Conservation (phyloP, 2,888 invertebrate genomes). For the Tenodera sinensis region DNA sequence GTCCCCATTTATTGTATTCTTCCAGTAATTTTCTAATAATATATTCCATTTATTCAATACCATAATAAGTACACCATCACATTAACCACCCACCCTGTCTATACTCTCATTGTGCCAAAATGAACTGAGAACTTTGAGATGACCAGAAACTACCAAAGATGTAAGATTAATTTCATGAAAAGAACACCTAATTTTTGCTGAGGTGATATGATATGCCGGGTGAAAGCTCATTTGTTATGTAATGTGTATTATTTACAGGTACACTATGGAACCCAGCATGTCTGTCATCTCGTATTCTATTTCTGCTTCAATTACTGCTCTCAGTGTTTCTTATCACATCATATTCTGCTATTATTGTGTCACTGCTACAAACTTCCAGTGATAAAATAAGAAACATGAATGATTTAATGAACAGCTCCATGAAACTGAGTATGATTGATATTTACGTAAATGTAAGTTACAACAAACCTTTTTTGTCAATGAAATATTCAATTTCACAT, state of each 20-base stretch:
- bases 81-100: too few species aligned
- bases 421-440: slow-evolving; percentile 12
- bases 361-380: slow-evolving; percentile 3
- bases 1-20: too few species aligned
- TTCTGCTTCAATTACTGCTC: not conserved
- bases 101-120: too few species aligned
- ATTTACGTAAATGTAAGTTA: slow-evolving; percentile 1
- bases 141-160: too few species aligned
- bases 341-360: slow-evolving; percentile 19
- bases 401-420: slow-evolving; percentile 15
- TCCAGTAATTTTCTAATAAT: too few species aligned
- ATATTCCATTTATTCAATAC: too few species aligned
- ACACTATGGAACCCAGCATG: not conserved
- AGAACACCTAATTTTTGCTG: too few species aligned
- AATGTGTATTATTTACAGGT: not conserved
- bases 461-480: not conserved
- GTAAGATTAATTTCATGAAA: too few species aligned
- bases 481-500: not conserved
- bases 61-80: too few species aligned
- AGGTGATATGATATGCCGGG: too few species aligned
- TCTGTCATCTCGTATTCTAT: slow-evolving; percentile 13
- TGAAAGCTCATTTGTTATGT: too few species aligned
- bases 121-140: too few species aligned
- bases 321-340: slow-evolving; percentile 1
- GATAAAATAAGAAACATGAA: not conserved